Evolutionary conservation across 2,113 vertebrate genomes (phyloP).

Genomic region (Chlamydotis undulata): DNA sequence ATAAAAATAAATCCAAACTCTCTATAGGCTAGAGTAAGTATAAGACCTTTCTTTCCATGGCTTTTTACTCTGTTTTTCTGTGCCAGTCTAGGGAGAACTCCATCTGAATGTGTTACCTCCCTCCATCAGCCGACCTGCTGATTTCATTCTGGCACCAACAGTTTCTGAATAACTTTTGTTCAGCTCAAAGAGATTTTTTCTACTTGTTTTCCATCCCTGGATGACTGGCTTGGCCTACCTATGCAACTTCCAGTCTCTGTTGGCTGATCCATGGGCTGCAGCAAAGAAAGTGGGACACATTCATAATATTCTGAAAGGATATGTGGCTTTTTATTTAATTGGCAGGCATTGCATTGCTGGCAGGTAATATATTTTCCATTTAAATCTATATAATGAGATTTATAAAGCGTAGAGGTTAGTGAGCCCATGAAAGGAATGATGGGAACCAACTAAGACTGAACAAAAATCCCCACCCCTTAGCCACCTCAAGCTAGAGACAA

Average conservation of each 20-base stretch:
- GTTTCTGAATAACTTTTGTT: not conserved
- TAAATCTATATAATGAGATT: not conserved
- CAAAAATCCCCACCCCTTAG: not conserved
- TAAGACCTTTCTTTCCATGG: not conserved
- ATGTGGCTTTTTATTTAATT: not conserved
- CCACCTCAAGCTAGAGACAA: not conserved
- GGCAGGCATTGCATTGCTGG: not conserved
- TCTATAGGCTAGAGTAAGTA: not conserved
- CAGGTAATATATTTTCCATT: not conserved
- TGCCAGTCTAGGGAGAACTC: not conserved
- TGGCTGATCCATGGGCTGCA: not conserved
- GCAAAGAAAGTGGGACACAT: not conserved
- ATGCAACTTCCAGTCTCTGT: not conserved
- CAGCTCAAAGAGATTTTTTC: not conserved
- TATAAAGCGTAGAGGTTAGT: not conserved
- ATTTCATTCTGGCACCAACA: not conserved
- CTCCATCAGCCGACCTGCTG: not conserved
- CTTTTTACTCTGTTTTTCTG: not conserved
- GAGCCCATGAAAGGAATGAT: not conserved
- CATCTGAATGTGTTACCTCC: not conserved
- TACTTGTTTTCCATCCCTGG: not conserved
- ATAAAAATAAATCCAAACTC: not conserved
- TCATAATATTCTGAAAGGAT: not conserved
- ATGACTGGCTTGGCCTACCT: not conserved
- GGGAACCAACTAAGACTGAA: not conserved